A percentile compares a stretch with the other conserved stretches of the same genome.
These are phyloP conservation scores for Micromussa lordhowensis DNA, from an alignment of 92 coral and sea anemone genomes.

Conservation along the genomic window DNA sequence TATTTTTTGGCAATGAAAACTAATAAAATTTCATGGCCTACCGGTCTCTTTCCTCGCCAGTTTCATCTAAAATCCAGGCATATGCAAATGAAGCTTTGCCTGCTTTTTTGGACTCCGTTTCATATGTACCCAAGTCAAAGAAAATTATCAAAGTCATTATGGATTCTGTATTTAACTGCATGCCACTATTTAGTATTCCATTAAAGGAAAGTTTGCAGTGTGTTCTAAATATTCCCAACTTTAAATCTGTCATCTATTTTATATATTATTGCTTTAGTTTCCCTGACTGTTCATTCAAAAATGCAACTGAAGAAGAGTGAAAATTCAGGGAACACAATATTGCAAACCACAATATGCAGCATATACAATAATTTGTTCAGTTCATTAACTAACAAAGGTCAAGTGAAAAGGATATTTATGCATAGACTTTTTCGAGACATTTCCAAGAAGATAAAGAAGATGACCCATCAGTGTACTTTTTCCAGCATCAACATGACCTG, in stretches of 20 bases:
- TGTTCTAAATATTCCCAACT: too few relatives aligned
- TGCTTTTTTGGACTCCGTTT: slow-evolving; percentile 94
- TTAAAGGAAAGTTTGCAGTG: too few relatives aligned
- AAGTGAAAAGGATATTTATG: slow-evolving; percentile 91
- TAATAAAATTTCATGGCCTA: slow-evolving; percentile 11
- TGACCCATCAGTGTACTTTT: slow-evolving; percentile 99
- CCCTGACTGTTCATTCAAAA: too few relatives aligned
- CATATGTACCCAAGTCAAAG: slow-evolving; percentile 78
- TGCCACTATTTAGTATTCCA: too few relatives aligned
- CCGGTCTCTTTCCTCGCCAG: slow-evolving; percentile 99
- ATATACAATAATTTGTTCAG: too few relatives aligned
- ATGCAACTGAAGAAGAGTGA: too few relatives aligned
- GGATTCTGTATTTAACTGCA: too few relatives aligned
- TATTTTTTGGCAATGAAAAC: too few relatives aligned
- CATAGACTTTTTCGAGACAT: slow-evolving; percentile 96
- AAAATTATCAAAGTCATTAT: not conserved
- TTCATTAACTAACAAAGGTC: not conserved
- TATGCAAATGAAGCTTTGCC: slow-evolving; percentile 98
- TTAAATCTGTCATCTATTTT: too few relatives aligned
- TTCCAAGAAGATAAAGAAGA: slow-evolving; percentile 87
- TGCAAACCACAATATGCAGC: too few relatives aligned
- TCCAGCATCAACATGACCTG: slow-evolving; percentile 99
- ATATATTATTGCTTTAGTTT: too few relatives aligned
- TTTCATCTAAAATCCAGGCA: slow-evolving; percentile 99
- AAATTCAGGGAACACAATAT: too few relatives aligned